Evolutionary conservation across 2,113 vertebrate species (phyloP), one percentile per base, ranked within the genome.

Genomic region (Takifugu flavidus): DNA sequence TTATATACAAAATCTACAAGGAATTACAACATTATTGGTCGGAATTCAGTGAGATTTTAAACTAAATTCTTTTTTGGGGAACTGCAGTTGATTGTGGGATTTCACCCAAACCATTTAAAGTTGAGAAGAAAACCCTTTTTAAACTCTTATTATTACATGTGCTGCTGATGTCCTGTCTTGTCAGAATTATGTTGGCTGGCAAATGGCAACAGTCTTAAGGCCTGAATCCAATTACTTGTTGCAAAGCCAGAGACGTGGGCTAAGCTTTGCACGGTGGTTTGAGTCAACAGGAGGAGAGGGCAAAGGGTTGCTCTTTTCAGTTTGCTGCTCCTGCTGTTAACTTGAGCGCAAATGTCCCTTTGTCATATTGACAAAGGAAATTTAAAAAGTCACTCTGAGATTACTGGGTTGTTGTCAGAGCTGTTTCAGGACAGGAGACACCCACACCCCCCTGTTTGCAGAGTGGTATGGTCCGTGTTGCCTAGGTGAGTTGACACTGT

Each of bases 201-300:
- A 70, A 78, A 73, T 60, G 72, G 68, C 80, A 78, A 53, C 61
- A 53, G 71, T 74, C 79, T 83, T 83, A 82, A 65, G 44, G 55
- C 60, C 63, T 72, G 81, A 90, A 91, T 90, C 89, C 88, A 82
- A 89, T 90, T 90, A 91, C 62, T 28, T 7, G 43, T 25, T 54
- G 59, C 72, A 85, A 86, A 89, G 77, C 75, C 74, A 53, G 67
- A 50, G 62, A 67, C 53, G 59, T 70, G 74, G 65, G 71, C 64
- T 76, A 25, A 65, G 83, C 70, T 59, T 52, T 70, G 67, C 28
- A 14, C 67, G 54, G 51, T 15, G 44, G 74, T 46, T 28, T 2
- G 50, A 56, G 56, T 67, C 65, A 42, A 14, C 49, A 2, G 1
- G 13, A 6, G 55, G 59, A 26, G 28, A 10, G n/a, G 58, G 61